Evolutionary conservation across 1,140 invertebrate species (phyloP), one percentile per base, ranked within the genome.

Genomic region (Laodelphax striatellus): DNA sequence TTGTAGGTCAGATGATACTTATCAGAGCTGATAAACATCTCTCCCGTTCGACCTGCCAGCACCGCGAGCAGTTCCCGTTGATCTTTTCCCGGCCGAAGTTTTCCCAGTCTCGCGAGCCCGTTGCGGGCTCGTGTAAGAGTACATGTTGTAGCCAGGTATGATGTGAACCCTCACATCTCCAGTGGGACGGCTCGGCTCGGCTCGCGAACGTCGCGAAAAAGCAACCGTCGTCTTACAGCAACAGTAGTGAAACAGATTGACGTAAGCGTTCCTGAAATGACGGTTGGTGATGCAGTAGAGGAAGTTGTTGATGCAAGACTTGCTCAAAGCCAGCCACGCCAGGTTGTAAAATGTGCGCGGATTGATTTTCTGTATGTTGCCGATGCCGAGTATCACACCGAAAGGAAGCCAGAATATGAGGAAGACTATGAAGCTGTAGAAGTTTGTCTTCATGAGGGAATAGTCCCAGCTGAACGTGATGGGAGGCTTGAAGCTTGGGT

Each of bases 181-280:
- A 1, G 81, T 73, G 1, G 80, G 77, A 0, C 80, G 67, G 8
- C 74, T 69, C 6, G 71, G 64, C 21, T 80, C 79, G 14, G 77
- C 73, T 17, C 83, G 70, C 14, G 82, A 75, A 57, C 83, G 75
- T 9, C 84, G 74, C 0, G 83, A 81, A 58, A 85, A 82, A 21
- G 83, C 82, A 6, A 89, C 80, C 8, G 83, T 84, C 8, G 82
- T 88, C 70, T 90, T 90, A 72, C 87, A 89, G 68, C 84, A 90
- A 67, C 87, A 90, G 64, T 90, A 90, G 64, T 89, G 81, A 67
- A 88, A 90, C 11, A 90, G 72, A 68, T 88, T 85, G 22, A 83
- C 75, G 68, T 86, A 91, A 5, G 86, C 85, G 61, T 78, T 82
- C 16, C 85, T 75, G 66, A 87, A 88, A 68, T 84, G 81, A 0